These are phyloP conservation scores for Hiodon tergisus DNA, from an alignment of 2,113 vertebrate species.

Conservation along the genomic window DNA sequence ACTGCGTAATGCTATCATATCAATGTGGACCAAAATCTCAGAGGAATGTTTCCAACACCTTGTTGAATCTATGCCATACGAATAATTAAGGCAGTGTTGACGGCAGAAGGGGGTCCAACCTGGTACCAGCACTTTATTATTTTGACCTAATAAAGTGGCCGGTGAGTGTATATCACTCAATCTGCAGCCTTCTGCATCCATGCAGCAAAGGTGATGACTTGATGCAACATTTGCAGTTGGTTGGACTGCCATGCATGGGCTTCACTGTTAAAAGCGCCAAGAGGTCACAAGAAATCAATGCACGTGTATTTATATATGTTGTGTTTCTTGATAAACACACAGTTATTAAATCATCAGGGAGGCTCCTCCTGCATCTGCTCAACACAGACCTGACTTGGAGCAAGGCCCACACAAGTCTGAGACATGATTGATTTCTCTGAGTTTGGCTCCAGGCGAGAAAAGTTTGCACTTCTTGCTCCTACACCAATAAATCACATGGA, in stretches of 20 bases:
- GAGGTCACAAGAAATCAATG: not conserved
- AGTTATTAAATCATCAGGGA: constrained; percentile 2
- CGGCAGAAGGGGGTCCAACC: no score
- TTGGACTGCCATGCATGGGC: no score
- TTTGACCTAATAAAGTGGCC: no score
- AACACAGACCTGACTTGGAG: constrained; percentile 32
- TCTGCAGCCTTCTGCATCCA: not conserved
- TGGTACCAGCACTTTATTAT: no score
- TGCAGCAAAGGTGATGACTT: not conserved
- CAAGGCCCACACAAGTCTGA: constrained; percentile 18
- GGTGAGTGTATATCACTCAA: no score
- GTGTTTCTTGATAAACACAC: constrained; percentile 4
- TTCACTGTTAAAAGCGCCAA: no score
- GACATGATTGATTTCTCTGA: constrained; percentile 47
- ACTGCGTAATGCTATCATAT: no score
- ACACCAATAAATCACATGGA: constrained; percentile 52
- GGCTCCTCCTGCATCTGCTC: not conserved
- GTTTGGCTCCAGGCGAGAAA: constrained; percentile 46
- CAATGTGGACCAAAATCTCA: no score
- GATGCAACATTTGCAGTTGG: not conserved
- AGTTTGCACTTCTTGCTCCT: constrained; percentile 45
- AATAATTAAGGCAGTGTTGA: no score
- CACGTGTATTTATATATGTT: not conserved
- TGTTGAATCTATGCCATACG: no score
- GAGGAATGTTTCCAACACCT: no score